Conservation (phyloP, 2,113 vertebrate genomes). For the Hippocampus abdominalis region DNA sequence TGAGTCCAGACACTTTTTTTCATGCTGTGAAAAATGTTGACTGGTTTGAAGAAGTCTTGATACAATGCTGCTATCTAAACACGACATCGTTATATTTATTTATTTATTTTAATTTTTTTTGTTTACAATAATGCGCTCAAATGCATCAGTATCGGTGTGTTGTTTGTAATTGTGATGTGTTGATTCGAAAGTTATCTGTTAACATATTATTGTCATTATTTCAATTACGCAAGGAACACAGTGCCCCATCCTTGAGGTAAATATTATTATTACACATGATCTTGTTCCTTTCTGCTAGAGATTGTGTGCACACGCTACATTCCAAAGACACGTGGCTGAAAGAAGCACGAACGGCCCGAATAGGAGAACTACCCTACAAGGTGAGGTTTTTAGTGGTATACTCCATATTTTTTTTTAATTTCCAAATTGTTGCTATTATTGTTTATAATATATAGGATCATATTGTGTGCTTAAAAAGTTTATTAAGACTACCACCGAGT, state of each 20-base stretch:
- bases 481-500: background rate
- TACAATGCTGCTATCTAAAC: background rate
- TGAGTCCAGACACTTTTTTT: background rate
- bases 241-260: background rate
- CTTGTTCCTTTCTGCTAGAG: conserved; percentile 62
- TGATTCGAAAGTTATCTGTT: background rate
- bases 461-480: background rate
- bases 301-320: conserved; percentile 90
- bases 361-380: conserved; percentile 92
- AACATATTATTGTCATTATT: background rate
- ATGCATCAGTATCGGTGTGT: background rate
- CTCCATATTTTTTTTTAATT: background rate
- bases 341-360: conserved; percentile 85
- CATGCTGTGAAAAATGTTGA: background rate
- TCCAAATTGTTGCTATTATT: background rate
- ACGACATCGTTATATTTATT: background rate
- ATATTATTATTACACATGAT: background rate
- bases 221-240: background rate
- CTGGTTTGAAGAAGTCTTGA: background rate
- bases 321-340: conserved; percentile 96
- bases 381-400: conserved; percentile 49
- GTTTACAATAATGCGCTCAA: background rate
- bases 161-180: background rate
- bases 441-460: background rate
- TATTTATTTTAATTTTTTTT: background rate